phyloP scores from a whole-genome alignment of 2,888 invertebrate species.

The Sphinx pinastri region DNA sequence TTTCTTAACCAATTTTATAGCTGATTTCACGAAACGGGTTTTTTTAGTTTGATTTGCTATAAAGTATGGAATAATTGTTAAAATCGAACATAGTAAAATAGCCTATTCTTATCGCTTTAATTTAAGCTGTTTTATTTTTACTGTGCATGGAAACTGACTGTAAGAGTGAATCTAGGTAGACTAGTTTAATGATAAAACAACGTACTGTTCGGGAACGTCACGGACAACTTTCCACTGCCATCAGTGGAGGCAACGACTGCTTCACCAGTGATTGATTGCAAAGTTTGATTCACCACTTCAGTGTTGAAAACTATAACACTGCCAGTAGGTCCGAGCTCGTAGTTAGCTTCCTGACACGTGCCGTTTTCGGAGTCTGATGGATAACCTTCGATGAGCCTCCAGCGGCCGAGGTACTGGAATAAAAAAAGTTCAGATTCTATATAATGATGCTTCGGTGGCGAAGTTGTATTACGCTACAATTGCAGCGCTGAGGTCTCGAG shows the following conservation, averaged over 20 bases:
- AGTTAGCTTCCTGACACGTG: slow-evolving; percentile 62
- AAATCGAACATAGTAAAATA: too few species aligned
- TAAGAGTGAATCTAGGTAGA: background rate
- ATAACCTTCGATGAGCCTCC: slow-evolving; percentile 52
- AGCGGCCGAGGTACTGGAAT: slow-evolving; percentile 52
- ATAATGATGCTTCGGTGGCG: too few species aligned
- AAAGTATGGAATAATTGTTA: too few species aligned
- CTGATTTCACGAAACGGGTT: too few species aligned
- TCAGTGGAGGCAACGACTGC: slow-evolving; percentile 69
- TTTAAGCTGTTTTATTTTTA: too few species aligned
- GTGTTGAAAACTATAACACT: slow-evolving; percentile 56
- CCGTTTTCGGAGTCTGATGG: slow-evolving; percentile 50
- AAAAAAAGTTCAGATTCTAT: background rate
- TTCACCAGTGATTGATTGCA: slow-evolving; percentile 78
- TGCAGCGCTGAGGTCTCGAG: too few species aligned
- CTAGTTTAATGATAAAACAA: slow-evolving; percentile 31
- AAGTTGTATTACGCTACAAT: too few species aligned
- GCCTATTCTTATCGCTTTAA: too few species aligned
- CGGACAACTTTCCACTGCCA: slow-evolving; percentile 80
- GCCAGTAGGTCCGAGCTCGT: slow-evolving; percentile 60
- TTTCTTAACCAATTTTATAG: too few species aligned
- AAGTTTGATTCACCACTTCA: slow-evolving; percentile 68
- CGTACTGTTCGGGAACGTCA: slow-evolving; percentile 63
- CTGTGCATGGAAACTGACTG: too few species aligned
- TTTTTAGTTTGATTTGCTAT: too few species aligned